phyloP scores from a whole-genome alignment of 1,140 invertebrate species.

The Carposina sasakii region DNA sequence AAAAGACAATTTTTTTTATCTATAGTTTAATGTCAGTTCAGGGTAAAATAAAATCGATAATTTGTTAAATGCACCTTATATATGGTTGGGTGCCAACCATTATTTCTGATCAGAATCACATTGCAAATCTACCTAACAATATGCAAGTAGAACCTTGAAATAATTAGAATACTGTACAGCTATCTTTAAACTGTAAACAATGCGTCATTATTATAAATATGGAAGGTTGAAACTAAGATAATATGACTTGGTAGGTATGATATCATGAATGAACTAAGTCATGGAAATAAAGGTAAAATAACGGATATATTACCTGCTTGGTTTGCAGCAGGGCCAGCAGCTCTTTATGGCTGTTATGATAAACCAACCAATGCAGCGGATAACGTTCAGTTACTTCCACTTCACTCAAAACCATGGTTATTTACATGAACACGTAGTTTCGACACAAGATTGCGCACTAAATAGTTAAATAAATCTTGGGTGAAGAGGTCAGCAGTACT shows the following conservation, averaged over 20 bases:
- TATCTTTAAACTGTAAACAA: neutral
- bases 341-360: conserved; percentile 54
- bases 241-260: neutral
- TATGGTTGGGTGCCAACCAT: no score
- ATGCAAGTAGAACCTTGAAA: conserved; percentile 13
- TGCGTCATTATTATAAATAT: neutral
- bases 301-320: conserved; percentile 39
- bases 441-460: no score
- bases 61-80: no score
- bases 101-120: no score
- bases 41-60: no score
- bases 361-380: conserved; percentile 62
- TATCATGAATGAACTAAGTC: neutral
- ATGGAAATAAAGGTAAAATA: neutral
- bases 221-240: neutral
- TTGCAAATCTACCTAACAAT: no score
- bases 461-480: no score
- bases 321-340: conserved; percentile 34
- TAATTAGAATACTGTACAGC: neutral
- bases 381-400: conserved; percentile 48
- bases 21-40: no score
- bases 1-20: no score
- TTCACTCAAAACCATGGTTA: conserved; percentile 46
- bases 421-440: no score
- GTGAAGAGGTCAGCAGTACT: no score